A percentile compares a stretch with the other conserved stretches of the same genome.
Conservation (phyloP, 2,888 invertebrate species). For the Anodontia alba region DNA sequence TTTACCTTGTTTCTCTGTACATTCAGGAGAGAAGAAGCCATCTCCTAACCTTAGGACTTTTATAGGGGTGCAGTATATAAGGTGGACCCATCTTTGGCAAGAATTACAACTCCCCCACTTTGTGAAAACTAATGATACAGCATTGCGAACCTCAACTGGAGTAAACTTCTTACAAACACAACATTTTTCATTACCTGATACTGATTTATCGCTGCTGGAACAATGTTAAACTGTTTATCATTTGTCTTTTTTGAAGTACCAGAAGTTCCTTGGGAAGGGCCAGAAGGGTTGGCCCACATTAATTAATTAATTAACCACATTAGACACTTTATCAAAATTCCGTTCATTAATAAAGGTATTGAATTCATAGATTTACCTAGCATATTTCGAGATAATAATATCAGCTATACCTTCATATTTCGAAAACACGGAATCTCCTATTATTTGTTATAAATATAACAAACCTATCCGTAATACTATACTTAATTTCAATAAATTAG, state of each 20-base stretch:
- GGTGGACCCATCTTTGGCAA: conserved; percentile 33
- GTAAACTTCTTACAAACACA: conserved; percentile 8
- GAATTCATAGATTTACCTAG: too few species aligned
- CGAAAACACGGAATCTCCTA: too few species aligned
- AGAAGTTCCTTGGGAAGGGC: background rate
- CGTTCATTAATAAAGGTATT: too few species aligned
- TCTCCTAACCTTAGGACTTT: conserved; percentile 28
- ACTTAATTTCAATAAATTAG: too few species aligned
- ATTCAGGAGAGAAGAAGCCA: conserved; percentile 20
- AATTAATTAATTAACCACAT: too few species aligned
- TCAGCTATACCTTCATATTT: too few species aligned
- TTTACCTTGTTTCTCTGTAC: background rate
- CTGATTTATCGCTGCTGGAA: background rate
- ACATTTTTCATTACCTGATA: background rate
- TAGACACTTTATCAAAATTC: too few species aligned
- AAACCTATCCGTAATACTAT: too few species aligned
- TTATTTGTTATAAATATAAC: too few species aligned
- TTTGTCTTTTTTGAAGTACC: background rate
- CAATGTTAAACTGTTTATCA: background rate
- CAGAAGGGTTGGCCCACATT: background rate
- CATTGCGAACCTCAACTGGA: background rate
- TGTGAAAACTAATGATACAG: background rate
- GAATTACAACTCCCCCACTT: conserved; percentile 32
- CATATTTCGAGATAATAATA: too few species aligned
- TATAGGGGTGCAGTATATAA: conserved; percentile 22